Percentiles rank a stretch among this genome's conserved stretches.
Evolutionary conservation across 2,113 vertebrate species (phyloP).

Genomic region (Peromyscus leucopus): DNA sequence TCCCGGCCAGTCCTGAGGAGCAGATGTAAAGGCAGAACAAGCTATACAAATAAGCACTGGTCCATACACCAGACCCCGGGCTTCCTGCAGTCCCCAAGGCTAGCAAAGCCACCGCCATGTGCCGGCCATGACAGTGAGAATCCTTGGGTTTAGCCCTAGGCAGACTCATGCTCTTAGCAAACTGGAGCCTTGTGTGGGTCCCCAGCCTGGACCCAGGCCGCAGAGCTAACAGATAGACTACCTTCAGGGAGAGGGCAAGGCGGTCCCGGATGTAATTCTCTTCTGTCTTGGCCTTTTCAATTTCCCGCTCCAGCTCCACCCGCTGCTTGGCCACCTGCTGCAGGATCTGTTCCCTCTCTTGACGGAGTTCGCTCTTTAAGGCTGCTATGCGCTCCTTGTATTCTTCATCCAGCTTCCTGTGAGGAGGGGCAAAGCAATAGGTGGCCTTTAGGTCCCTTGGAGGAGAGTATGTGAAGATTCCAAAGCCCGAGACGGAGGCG

Average conservation of each 20-base stretch:
- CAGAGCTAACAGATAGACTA: constrained; percentile 63
- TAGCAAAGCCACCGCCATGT: neutral
- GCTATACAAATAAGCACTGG: neutral
- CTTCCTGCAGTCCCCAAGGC: neutral
- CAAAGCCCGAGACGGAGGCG: neutral
- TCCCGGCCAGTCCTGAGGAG: neutral
- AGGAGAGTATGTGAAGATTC: neutral
- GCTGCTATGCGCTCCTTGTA: constrained; percentile 91
- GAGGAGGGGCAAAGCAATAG: neutral
- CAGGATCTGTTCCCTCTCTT: constrained; percentile 93
- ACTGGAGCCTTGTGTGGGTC: neutral
- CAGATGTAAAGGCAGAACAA: neutral
- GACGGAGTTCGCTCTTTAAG: constrained; percentile 89
- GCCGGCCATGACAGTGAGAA: neutral
- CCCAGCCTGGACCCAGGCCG: neutral
- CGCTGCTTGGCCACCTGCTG: constrained; percentile 92
- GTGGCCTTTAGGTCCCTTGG: neutral
- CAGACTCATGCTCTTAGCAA: neutral
- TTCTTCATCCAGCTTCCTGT: constrained; percentile 95
- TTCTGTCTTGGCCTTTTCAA: constrained; percentile 92
- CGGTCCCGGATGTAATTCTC: constrained; percentile 93
- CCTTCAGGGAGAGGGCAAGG: constrained; percentile 94
- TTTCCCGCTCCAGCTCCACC: constrained; percentile 92
- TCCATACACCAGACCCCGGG: neutral
- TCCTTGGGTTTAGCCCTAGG: neutral